A percentile compares a stretch with the other conserved stretches of the same genome.
Conservation (phyloP, 2,888 invertebrate species). For the Tupiocoris notatus region DNA sequence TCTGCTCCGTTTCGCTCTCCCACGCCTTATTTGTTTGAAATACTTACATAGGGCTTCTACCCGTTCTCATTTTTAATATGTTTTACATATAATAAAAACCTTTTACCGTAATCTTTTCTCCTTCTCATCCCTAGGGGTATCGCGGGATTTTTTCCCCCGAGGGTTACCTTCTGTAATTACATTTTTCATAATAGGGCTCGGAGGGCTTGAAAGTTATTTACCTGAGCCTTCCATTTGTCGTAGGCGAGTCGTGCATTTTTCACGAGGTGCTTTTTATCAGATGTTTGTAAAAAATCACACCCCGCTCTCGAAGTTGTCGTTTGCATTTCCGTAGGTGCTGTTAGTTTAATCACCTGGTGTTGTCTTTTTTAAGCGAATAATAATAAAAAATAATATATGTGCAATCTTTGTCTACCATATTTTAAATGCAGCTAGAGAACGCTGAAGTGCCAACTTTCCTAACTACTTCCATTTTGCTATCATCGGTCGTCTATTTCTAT, state of each 20-base stretch:
- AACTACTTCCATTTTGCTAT: too few relatives aligned
- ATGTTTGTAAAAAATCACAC: too few relatives aligned
- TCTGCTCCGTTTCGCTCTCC: conserved; percentile 14
- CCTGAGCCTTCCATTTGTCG: background rate
- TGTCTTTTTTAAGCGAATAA: too few relatives aligned
- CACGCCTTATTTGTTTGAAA: conserved; percentile 5
- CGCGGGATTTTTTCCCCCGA: background rate
- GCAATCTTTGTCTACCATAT: too few relatives aligned
- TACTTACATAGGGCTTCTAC: background rate
- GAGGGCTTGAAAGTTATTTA: conserved; percentile 6
- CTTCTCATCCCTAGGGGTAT: background rate
- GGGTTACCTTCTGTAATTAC: conserved; percentile 22
- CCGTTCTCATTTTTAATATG: background rate
- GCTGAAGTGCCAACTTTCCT: too few relatives aligned
- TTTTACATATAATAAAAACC: background rate
- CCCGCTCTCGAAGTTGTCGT: background rate
- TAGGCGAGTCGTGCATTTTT: background rate
- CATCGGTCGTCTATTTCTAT: too few relatives aligned
- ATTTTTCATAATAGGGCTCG: conserved; percentile 21
- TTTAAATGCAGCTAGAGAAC: too few relatives aligned
- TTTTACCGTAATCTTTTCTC: background rate
- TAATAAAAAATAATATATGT: too few relatives aligned
- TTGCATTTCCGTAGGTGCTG: too few relatives aligned
- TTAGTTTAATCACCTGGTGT: too few relatives aligned
- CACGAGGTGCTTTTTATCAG: too few relatives aligned